These are phyloP conservation scores for Campaea margaritaria DNA, from an alignment of 2,888 invertebrate genomes.

Conservation along the genomic window DNA sequence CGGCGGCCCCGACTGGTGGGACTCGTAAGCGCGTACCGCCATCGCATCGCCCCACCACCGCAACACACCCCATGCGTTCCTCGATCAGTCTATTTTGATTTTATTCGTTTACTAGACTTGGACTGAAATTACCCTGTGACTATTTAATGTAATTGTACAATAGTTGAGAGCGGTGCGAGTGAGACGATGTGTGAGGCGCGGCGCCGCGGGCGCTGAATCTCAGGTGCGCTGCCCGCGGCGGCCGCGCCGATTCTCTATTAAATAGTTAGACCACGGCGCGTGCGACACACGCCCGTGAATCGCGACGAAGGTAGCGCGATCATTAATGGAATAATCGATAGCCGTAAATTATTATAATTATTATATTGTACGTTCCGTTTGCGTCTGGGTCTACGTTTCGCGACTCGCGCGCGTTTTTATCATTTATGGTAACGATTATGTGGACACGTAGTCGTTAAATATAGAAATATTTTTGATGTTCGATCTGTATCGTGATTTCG, in stretches of 20 bases:
- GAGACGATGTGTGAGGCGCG: conserved; percentile 42
- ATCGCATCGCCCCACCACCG: conserved; percentile 39
- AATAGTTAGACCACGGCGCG: conserved; percentile 46
- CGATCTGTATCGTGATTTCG: conserved; percentile 79
- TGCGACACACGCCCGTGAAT: conserved; percentile 36
- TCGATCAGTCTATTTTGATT: conserved; percentile 54
- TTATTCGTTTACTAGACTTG: conserved; percentile 59
- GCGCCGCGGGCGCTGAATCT: conserved; percentile 73
- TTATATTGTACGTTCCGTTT: conserved; percentile 59
- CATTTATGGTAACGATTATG: conserved; percentile 69
- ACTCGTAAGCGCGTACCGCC: conserved; percentile 64
- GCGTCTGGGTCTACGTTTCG: conserved; percentile 49
- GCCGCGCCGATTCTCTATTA: conserved; percentile 48
- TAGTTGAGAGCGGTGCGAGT: conserved; percentile 61
- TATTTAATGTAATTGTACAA: conserved; percentile 49
- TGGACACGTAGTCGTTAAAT: conserved; percentile 76
- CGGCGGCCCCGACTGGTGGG: conserved; percentile 82
- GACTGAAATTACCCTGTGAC: conserved; percentile 76
- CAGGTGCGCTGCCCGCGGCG: conserved; percentile 61
- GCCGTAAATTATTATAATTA: conserved; percentile 59
- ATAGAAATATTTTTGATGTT: conserved; percentile 83
- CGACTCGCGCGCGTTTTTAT: conserved; percentile 65
- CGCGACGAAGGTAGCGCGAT: conserved; percentile 44
- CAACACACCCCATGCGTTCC: conserved; percentile 18
- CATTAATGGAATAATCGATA: conserved; percentile 57